Base-by-base conservation (phyloP, 2,888 invertebrate species). In the Beris morrisii region DNA sequence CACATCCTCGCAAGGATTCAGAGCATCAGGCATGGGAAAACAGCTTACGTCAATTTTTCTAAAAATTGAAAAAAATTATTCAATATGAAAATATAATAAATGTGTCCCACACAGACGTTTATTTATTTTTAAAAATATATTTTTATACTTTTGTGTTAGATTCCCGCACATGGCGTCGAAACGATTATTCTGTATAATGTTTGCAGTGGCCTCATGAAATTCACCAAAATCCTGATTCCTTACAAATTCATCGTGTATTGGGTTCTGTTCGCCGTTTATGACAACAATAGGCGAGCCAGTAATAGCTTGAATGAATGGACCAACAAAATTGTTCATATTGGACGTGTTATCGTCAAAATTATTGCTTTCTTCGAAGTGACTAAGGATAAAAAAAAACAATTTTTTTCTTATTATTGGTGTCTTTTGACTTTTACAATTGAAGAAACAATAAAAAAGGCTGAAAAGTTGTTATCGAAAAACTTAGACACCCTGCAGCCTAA, bases 1-100 rank as follows among this genome's bases (percentile, higher is more conserved):
- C 67, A 94, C 92, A 77, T 94, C 93, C 76, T 93, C 93, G 78
- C 94, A 94, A 0, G 93, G 93, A 79, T 93, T 94, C 59, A 93
- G 81, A 0, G 90, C 91, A 78, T 94, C 88, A 0, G 93, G 90
- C 69, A 84, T 83, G 0, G 93, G 93, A 46, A 83, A 84, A 76
- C 92, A 93, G 73, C 84, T 83, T 4, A 89, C 83, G 70, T 82
- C 75, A n/a, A 78, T 80, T 69, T 84, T 82, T 59, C 81, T 80
- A 67, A 4, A 66, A 69, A 13, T 32, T 15, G 31, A 52, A 63
- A 22, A n/a, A 22, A 22, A 22, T 22, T 22, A 22, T 22, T 22
- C 22, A 22, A 64, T 12, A 5, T 64, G 30, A 50, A 5, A n/a
- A 6, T 22, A 5, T 9, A 43, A 32, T 30, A 15, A 22, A 22